Conservation (phyloP, 2,113 vertebrate species). For the Garra rufa region DNA sequence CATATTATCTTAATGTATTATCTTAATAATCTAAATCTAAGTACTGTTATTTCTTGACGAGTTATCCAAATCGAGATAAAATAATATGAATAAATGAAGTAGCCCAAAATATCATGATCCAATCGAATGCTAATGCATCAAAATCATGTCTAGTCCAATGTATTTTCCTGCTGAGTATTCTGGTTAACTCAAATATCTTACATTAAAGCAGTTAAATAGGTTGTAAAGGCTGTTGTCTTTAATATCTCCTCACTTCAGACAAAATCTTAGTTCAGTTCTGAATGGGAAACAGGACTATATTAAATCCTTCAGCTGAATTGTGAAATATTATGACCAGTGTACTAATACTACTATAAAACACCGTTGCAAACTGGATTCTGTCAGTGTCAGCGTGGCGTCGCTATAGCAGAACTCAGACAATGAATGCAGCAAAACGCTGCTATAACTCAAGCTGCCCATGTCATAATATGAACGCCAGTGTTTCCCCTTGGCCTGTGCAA, state of each 20-base stretch:
- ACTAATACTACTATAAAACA: background rate
- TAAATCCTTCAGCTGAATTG: background rate
- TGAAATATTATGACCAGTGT: background rate
- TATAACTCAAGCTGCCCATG: background rate
- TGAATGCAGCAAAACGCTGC: background rate
- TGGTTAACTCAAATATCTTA: background rate
- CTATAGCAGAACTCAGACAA: background rate
- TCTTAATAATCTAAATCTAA: too few relatives aligned
- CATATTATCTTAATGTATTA: too few relatives aligned
- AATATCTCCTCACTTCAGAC: background rate
- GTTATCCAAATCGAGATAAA: background rate
- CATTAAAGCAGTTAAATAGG: background rate
- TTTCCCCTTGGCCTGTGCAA: conserved; percentile 2
- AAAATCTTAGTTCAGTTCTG: background rate
- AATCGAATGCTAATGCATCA: background rate
- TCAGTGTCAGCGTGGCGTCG: background rate
- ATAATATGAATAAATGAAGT: background rate
- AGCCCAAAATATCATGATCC: background rate
- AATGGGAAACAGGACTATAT: background rate
- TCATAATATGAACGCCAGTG: background rate
- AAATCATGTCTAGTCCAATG: background rate
- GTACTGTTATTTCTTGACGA: background rate
- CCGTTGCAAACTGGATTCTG: background rate
- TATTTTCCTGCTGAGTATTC: background rate
- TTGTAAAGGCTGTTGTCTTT: background rate